Base-by-base conservation (phyloP, 2,888 invertebrate genomes). In the Carpatolechia fugitivella region DNA sequence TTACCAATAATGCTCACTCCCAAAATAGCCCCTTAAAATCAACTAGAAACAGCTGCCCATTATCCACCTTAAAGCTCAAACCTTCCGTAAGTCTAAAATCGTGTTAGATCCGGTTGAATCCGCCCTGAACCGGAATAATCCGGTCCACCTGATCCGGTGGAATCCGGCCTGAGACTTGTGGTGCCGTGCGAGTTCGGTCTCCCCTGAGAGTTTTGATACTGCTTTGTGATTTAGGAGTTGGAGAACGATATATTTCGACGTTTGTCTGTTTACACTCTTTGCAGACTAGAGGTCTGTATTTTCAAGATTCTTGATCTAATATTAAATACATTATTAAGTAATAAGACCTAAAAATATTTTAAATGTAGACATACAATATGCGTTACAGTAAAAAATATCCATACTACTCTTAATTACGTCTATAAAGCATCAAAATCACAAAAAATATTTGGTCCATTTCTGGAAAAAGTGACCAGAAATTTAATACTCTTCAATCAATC, bases 61-160 rank as follows among this genome's bases (percentile, higher is more conserved):
- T 62, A 75, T 74, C 76, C 65, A 78, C 77, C 80, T 81, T 74
- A 74, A 74, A 80, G 72, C 78, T 67, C 68, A 66, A 71, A 70
- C 77, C 80, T 74, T 75, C 68, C 70, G 78, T 85, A 82, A 83
- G 85, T 85, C 85, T 78, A 74, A 82, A 86, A 85, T 79, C 85
- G 82, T 82, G 82, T 85, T 82, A 78, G 85, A 84, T 83, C 86
- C 83, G 79, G 82, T 84, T 76, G 69, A 72, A 70, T 65, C 80
- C 78, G 85, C 81, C 72, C 62, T 71, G 82, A 77, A 78, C 84
- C 77, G 84, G 84, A 86, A 84, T 84, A 86, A 87, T 82, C 87
- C 82, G 76, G 82, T 84, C 73, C 84, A 87, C 85, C 86, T 86
- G 86, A 85, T 86, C 86, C 85, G 78, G 80, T 78, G 73, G 71